Conservation (phyloP, 2,113 vertebrate species). For the Percina caprodes region DNA sequence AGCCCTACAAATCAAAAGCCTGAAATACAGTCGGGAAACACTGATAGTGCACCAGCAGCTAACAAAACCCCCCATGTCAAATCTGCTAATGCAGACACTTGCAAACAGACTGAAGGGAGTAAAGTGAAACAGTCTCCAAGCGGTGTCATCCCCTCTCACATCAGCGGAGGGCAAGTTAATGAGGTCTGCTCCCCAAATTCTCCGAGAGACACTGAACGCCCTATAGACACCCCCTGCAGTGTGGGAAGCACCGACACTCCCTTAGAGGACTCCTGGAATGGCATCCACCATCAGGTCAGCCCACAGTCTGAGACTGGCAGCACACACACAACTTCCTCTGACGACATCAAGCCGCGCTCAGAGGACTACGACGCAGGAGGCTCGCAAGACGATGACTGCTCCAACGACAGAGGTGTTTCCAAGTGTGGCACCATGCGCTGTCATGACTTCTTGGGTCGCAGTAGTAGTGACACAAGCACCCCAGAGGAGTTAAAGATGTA, state of each 20-base stretch:
- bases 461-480: constrained; percentile 98
- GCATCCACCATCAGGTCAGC: constrained; percentile 88
- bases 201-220: constrained; percentile 80
- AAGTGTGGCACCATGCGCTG: constrained; percentile 97
- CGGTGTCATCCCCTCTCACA: constrained; percentile 22
- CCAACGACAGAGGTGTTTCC: constrained; percentile 91
- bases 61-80: constrained; percentile 22
- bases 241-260: constrained; percentile 84
- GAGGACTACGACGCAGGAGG: constrained; percentile 99
- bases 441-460: constrained; percentile 95
- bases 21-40: constrained; percentile 28
- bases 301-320: constrained; percentile 95
- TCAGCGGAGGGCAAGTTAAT: constrained; percentile 26
- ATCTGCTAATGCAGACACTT: constrained; percentile 1
- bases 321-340: constrained; percentile 93
- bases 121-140: constrained; percentile 26
- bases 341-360: constrained; percentile 97
- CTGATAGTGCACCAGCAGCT: constrained; percentile 9
- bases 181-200: constrained; percentile 59
- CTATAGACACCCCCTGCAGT: constrained; percentile 83
- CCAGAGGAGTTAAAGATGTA: constrained; percentile 96
- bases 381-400: constrained; percentile 97
- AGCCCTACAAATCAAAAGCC: constrained; percentile 39
- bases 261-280: constrained; percentile 87
- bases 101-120: constrained; percentile 3